Conservation (phyloP, 2,797 vertebrate genomes). For the Tamandua tetradactyla region DNA sequence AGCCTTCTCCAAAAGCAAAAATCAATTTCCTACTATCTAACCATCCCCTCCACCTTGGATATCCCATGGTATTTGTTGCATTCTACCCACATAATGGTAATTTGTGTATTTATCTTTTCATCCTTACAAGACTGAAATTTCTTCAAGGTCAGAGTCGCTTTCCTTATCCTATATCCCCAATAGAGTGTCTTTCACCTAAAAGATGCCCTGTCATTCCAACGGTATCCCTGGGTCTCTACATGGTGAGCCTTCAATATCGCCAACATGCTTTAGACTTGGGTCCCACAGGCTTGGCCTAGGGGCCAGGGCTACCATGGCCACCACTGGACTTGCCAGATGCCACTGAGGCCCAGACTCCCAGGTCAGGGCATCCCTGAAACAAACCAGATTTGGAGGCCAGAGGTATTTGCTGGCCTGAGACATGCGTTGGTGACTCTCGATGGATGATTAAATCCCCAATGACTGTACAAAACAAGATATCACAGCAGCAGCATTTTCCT, state of each 20-base stretch:
- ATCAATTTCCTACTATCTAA: too few species aligned
- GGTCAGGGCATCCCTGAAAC: background rate
- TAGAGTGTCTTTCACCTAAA: background rate
- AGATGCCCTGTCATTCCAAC: background rate
- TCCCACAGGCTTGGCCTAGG: background rate
- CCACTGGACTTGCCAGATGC: background rate
- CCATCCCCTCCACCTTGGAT: rapidly evolving
- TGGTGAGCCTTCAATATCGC: too few species aligned
- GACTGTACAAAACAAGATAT: background rate
- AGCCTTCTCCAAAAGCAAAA: background rate
- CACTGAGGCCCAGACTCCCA: background rate
- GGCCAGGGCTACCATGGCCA: background rate
- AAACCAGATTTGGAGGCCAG: background rate
- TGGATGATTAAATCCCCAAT: rapidly evolving
- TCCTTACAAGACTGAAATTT: background rate
- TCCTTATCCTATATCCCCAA: background rate
- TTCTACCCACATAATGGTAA: background rate
- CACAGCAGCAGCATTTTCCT: background rate
- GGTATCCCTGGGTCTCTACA: background rate
- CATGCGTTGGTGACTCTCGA: background rate
- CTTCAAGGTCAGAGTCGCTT: background rate
- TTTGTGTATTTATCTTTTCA: background rate
- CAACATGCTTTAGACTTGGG: background rate
- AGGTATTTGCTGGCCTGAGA: background rate
- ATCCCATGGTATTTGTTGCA: too few species aligned